Evolutionary conservation across 2,888 invertebrate species (phyloP), one percentile per base, ranked within the genome.

Genomic region (Scrobipalpa atriplicella): DNA sequence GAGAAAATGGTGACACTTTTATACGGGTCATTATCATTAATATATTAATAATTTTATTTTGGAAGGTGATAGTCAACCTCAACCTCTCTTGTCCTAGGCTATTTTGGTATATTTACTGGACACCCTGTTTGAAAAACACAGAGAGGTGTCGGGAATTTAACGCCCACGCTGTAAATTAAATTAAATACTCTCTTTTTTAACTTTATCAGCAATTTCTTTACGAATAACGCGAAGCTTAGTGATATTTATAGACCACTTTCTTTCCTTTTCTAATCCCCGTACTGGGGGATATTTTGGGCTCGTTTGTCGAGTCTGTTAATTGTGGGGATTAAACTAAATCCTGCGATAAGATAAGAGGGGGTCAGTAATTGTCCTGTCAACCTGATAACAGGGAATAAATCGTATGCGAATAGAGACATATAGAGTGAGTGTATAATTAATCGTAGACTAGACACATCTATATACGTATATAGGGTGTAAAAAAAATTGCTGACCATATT

Each of bases 181-280:
- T 16, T 16, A 16, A 47, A 16, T 1, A 47, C 47, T 47, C 47
- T 47, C 47, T 29, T 29, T 29, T 16, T 47, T 47, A 47, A 47
- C 16, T 47, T 47, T 38, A 58, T 58, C 51, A 52, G 63, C 56
- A 56, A 47, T 21, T 16, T 29, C 38, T 58, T 58, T 43, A 43
- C n/a, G 60, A 39, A 66, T 54, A 64, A 43, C 61, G 54, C 13
- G 56, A 64, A 75, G 82, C 80, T 86, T 82, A 81, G 69, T 75
- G 72, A 81, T 82, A 85, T 84, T 85, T 83, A 85, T 85, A 70
- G 83, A 79, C 75, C 71, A 68, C 75, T 76, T 74, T 78, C 76
- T 80, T 62, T 79, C 70, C 78, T 79, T 78, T 71, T 69, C 67
- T 80, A 82, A 85, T 76, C 77, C 79, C 71, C 77, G 72, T 79